Conservation (phyloP, 2,113 vertebrate species). For the Coracopsis vasa region DNA sequence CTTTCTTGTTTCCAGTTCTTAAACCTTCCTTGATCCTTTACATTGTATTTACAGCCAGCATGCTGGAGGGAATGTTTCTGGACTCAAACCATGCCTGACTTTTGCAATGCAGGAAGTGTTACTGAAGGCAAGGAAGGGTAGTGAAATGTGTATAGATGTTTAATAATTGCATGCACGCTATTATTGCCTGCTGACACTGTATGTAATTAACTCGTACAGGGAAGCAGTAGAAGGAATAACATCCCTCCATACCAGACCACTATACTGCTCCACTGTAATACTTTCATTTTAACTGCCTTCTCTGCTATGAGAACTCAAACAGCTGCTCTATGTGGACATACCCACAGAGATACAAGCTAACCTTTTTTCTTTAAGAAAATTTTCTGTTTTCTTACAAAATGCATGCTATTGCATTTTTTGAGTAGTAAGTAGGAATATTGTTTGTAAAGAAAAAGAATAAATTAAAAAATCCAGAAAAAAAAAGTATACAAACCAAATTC, state of each 20-base stretch:
- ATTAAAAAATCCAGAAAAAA: background rate
- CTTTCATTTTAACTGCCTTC: background rate
- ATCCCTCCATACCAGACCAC: background rate
- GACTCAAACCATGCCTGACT: accelerated
- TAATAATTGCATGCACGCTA: background rate
- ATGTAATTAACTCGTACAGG: background rate
- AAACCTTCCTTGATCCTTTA: background rate
- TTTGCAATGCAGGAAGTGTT: background rate
- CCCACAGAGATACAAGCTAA: background rate
- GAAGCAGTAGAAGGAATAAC: background rate
- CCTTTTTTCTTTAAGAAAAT: background rate
- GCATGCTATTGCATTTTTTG: background rate
- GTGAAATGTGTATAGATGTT: background rate
- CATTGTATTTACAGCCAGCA: background rate
- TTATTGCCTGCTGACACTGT: background rate
- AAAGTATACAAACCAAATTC: background rate
- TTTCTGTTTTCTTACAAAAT: background rate
- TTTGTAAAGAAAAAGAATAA: background rate
- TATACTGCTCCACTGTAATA: accelerated
- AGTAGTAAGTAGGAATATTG: background rate
- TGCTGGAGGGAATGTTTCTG: background rate
- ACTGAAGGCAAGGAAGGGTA: background rate
- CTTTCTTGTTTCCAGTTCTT: background rate
- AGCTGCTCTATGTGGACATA: background rate
- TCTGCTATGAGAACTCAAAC: background rate